Evolutionary conservation across 2,888 invertebrate species (phyloP).

Genomic region (Thumatha senex): DNA sequence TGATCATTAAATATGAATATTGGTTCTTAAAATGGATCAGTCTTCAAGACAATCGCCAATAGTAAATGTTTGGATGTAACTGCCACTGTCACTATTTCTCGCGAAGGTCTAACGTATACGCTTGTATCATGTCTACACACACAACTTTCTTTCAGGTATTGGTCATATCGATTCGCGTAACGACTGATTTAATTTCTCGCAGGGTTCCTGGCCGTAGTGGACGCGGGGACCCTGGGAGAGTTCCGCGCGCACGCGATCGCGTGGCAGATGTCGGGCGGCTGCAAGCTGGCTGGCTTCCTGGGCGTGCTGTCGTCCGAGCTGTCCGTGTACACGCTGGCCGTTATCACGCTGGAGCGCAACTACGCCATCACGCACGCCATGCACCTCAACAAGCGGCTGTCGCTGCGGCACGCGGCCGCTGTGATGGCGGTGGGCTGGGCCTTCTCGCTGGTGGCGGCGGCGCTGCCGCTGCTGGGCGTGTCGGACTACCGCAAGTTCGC

Average conservation of each 20-base stretch:
- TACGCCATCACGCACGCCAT: conserved; percentile 99
- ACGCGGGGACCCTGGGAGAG: conserved; percentile 97
- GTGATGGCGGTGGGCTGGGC: conserved; percentile 98
- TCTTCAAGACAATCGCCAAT: too few species aligned
- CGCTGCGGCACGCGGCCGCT: conserved; percentile 94
- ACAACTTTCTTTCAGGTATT: too few species aligned
- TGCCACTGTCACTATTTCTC: too few species aligned
- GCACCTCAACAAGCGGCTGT: conserved; percentile 97
- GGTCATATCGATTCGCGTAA: too few species aligned
- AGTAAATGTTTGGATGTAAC: too few species aligned
- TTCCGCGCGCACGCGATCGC: conserved; percentile 98
- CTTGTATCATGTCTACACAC: too few species aligned
- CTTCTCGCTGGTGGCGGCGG: conserved; percentile 93
- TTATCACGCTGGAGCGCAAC: conserved; percentile 97
- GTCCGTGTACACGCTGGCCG: conserved; percentile 97
- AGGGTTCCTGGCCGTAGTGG: conserved; percentile 97
- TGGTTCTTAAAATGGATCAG: too few species aligned
- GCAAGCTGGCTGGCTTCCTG: conserved; percentile 96
- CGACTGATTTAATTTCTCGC: conserved; percentile 10
- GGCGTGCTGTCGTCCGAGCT: conserved; percentile 97
- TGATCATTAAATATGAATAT: too few species aligned
- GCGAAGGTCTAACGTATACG: too few species aligned
- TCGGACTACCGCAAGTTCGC: conserved; percentile 98
- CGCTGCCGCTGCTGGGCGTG: conserved; percentile 94
- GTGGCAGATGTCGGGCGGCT: conserved; percentile 98